Conservation (phyloP, 2,113 vertebrate genomes). For the Colinus virginianus region DNA sequence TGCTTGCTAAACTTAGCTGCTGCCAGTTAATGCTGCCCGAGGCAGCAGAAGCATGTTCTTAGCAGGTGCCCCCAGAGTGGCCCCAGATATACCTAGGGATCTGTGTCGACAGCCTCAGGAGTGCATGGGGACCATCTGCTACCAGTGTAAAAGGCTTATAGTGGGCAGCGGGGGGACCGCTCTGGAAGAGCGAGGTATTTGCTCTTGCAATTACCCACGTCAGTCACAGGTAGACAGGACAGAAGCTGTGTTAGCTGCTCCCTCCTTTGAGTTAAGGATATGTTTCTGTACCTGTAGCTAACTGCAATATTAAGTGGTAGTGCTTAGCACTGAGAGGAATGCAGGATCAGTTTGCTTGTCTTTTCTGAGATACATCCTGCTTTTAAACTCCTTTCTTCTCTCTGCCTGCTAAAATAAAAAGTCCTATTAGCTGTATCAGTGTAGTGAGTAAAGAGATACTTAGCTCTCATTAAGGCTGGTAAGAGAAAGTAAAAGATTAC, state of each 20-base stretch:
- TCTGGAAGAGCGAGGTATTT: not conserved
- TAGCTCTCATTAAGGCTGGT: not conserved
- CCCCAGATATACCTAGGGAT: not conserved
- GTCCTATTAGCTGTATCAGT: not conserved
- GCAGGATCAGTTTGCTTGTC: not conserved
- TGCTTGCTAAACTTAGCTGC: not conserved
- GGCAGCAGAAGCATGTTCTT: not conserved
- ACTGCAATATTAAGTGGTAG: not conserved
- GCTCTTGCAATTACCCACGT: not conserved
- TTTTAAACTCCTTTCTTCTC: not conserved
- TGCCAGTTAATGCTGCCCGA: not conserved
- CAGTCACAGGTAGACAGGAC: not conserved
- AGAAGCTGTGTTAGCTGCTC: not conserved
- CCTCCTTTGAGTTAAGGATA: fast-evolving
- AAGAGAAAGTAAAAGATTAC: not conserved
- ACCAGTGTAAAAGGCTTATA: slow-evolving; percentile 24
- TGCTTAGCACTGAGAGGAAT: not conserved
- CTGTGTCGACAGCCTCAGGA: slow-evolving; percentile 20
- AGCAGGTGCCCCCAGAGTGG: not conserved
- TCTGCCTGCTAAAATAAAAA: not conserved
- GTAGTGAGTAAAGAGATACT: not conserved
- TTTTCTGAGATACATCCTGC: not conserved
- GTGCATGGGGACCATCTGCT: not conserved
- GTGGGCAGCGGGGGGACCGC: not conserved
- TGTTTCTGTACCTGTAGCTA: not conserved